These are phyloP conservation scores for Gorsachius goisagi DNA, from an alignment of 2,113 vertebrate species.

Conservation along the genomic window DNA sequence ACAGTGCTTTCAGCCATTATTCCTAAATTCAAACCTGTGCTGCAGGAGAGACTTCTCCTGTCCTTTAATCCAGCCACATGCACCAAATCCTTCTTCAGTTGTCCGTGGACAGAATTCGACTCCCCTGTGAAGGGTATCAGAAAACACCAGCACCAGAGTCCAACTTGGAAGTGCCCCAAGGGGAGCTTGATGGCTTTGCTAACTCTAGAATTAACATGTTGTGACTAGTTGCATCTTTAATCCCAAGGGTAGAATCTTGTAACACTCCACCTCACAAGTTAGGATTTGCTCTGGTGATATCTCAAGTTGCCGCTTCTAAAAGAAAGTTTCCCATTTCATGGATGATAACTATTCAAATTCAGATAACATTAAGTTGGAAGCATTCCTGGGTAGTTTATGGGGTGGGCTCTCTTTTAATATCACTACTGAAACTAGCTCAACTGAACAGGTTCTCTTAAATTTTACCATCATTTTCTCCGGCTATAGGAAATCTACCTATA, in stretches of 20 bases:
- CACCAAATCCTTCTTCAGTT: background rate
- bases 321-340: background rate
- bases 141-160: background rate
- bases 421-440: background rate
- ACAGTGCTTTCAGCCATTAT: rapidly evolving
- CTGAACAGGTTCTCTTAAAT: background rate
- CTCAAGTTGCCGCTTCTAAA: background rate
- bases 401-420: background rate
- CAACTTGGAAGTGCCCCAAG: rapidly evolving
- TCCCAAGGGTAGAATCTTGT: background rate
- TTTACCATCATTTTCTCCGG: background rate
- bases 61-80: background rate
- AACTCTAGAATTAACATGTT: background rate
- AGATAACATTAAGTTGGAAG: background rate
- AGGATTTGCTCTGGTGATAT: background rate
- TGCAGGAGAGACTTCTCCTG: background rate
- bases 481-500: background rate
- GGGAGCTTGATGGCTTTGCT: background rate
- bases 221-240: background rate
- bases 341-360: background rate
- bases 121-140: background rate
- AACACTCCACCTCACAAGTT: background rate
- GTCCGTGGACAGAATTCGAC: background rate
- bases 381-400: background rate
- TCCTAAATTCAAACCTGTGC: background rate